A percentile compares a stretch with the other conserved stretches of the same genome.
Evolutionary conservation across 2,113 vertebrate genomes (phyloP).

Genomic region (Centropus bengalensis): DNA sequence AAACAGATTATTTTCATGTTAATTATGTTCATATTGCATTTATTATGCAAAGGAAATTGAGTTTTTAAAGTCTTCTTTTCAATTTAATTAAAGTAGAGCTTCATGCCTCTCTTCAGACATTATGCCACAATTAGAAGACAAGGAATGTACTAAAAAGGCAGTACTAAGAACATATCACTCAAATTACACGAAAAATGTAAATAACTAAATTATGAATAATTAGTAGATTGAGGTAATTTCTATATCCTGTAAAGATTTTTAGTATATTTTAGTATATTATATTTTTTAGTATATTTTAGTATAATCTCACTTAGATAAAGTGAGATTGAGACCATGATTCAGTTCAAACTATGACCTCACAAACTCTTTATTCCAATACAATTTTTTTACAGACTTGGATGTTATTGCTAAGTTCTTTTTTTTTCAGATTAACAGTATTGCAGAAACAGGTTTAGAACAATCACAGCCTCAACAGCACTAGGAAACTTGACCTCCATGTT

Average conservation of each 20-base stretch:
- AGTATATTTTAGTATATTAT: no score
- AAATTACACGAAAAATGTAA: neutral
- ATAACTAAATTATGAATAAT: neutral
- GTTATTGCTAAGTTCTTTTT: neutral
- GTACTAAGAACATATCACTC: neutral
- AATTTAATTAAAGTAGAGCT: neutral
- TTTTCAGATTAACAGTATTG: neutral
- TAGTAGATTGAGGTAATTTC: neutral
- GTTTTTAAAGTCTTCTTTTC: neutral
- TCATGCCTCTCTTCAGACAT: neutral
- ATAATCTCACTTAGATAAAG: no score
- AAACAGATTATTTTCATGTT: slow-evolving; percentile 27
- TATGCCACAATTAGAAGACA: neutral
- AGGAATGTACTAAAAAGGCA: neutral
- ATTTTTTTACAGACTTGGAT: neutral
- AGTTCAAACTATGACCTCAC: neutral
- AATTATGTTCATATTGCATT: neutral
- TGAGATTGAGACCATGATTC: neutral
- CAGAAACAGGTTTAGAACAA: neutral
- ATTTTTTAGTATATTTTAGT: no score
- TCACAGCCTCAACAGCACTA: neutral
- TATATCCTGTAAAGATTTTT: neutral
- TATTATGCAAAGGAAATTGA: neutral
- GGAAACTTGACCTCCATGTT: neutral
- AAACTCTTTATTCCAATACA: neutral